Conservation (phyloP, 2,113 vertebrate species). For the Stictonetta naevosa region DNA sequence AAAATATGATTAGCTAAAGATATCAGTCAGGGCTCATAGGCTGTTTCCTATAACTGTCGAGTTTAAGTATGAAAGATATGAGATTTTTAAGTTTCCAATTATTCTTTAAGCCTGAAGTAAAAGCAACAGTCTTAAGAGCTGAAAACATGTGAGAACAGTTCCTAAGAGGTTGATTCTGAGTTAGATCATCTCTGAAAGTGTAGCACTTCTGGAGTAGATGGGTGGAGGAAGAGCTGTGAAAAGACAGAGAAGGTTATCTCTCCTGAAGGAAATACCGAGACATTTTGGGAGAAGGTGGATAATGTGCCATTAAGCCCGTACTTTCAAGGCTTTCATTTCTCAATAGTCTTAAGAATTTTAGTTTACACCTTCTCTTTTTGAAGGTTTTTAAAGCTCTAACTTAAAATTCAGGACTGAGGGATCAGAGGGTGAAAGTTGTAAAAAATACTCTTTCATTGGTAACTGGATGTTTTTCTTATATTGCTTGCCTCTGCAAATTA, state of each 20-base stretch:
- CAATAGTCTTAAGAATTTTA: not conserved
- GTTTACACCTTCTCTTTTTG: not conserved
- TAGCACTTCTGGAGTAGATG: not conserved
- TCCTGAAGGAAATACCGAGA: not conserved
- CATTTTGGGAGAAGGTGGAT: not conserved
- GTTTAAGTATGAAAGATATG: not conserved
- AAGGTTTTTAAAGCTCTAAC: not conserved
- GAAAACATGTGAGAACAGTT: not conserved
- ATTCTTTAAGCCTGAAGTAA: not conserved
- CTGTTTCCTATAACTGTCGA: not conserved
- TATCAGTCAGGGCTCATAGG: not conserved
- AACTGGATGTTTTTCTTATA: not conserved
- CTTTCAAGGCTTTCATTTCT: not conserved
- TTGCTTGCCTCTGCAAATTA: not conserved
- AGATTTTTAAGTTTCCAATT: not conserved
- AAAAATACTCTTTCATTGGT: not conserved
- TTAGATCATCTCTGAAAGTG: not conserved
- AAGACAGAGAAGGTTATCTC: not conserved
- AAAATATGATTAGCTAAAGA: not conserved
- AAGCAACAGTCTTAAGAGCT: not conserved
- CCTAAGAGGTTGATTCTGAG: not conserved
- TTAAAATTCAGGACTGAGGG: not conserved
- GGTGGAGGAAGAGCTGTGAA: not conserved
- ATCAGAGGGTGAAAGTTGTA: not conserved
- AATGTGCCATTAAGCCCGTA: not conserved